Conservation (phyloP, 2,888 invertebrate genomes). For the Drosophila acutilabella region DNA sequence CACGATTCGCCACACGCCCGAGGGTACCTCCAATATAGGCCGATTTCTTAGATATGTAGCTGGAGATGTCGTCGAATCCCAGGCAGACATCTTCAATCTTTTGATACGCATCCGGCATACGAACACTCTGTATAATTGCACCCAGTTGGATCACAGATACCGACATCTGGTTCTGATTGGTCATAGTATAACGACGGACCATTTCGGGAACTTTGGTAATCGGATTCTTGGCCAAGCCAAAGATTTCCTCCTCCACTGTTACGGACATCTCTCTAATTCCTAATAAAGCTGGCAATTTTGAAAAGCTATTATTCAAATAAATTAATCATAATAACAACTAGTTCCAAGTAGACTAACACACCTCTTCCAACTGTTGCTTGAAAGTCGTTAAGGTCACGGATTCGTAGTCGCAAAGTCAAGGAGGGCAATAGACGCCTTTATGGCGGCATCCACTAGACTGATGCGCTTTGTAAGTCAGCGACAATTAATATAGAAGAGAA, state of each 20-base stretch:
- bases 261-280: conserved; percentile 50
- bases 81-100: conserved; percentile 91
- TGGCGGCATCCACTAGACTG: conserved; percentile 24
- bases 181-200: conserved; percentile 81
- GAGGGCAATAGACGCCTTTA: conserved; percentile 34
- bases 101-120: conserved; percentile 91
- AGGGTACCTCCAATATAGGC: conserved; percentile 95
- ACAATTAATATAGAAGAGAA: conserved; percentile 19
- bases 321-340: conserved; percentile 25
- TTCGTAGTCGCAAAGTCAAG: conserved; percentile 60
- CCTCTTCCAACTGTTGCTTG: conserved; percentile 27
- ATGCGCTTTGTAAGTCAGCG: conserved; percentile 11
- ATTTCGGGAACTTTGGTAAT: conserved; percentile 69
- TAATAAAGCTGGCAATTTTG: neutral
- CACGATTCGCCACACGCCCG: conserved; percentile 94
- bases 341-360: conserved; percentile 42
- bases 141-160: conserved; percentile 86
- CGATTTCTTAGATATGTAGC: conserved; percentile 84
- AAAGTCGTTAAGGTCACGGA: conserved; percentile 62
- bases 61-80: conserved; percentile 90
- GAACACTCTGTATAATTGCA: conserved; percentile 91
- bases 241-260: conserved; percentile 79
- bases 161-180: conserved; percentile 74
- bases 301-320: too few species aligned
- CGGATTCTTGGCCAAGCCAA: conserved; percentile 80